Evolutionary conservation across 2,113 vertebrate genomes (phyloP).

Genomic region (Camelus dromedarius): DNA sequence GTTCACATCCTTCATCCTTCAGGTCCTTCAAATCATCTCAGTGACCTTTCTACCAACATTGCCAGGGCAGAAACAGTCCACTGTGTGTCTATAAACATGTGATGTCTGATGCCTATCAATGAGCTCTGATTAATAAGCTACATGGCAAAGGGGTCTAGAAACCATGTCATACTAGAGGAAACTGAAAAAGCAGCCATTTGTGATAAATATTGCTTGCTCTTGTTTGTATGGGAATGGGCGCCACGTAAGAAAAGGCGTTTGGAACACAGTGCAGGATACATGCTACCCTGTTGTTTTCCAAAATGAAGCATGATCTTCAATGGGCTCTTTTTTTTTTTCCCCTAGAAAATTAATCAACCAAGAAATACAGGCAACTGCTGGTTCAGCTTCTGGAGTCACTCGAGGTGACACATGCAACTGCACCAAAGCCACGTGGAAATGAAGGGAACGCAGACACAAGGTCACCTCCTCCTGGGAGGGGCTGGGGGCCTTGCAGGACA

Average conservation of each 20-base stretch:
- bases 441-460: fast-evolving
- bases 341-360: background rate
- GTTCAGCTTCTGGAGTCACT: background rate
- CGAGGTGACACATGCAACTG: background rate
- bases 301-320: background rate
- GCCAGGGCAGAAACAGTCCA: background rate
- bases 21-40: fast-evolving
- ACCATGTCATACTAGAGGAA: background rate
- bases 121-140: background rate
- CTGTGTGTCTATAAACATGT: background rate
- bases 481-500: background rate
- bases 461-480: background rate
- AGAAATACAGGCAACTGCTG: background rate
- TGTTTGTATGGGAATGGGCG: background rate
- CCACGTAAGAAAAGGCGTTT: background rate
- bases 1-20: fast-evolving
- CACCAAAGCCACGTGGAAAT: fast-evolving
- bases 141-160: background rate
- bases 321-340: background rate
- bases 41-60: fast-evolving
- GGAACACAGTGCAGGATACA: background rate
- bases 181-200: background rate
- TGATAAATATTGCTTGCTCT: background rate
- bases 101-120: background rate
- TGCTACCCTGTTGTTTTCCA: background rate